Base-by-base conservation (phyloP, 2,888 invertebrate genomes). In the Dryobotodes eremita region DNA sequence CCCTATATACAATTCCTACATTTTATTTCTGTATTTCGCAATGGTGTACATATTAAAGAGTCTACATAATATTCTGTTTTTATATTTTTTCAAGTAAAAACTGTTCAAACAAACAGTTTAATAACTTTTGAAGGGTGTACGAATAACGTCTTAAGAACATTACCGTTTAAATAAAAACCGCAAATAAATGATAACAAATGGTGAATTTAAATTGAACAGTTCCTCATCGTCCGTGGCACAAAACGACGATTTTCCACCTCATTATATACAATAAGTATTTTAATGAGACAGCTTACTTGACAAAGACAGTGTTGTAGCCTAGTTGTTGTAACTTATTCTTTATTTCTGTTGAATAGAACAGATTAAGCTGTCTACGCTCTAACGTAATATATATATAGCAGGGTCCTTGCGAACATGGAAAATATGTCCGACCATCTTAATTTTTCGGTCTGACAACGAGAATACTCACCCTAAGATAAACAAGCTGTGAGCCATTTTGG, bases 121-220 rank as follows among this genome's bases (percentile, higher is more conserved):
- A 36, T 20, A 20, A 36, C 26, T 64, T n/a, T 20, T 77, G 42
- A 71, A 77, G 68, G 79, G 57, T 68, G 26, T 42, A 48, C 55
- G 59, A 79, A 79, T 79, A 71, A 66, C n/a, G 42, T 65, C 50
- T 65, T 61, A 71, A n/a, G 20, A 23, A 77, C n/a, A 78, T 68
- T 78, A 62, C 23, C 78, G 72, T 72, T 80, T 72, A 5, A 78
- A 79, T 78, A 71, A 77, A 61, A 77, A 46, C 31, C 0, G 53
- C 23, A n/a, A 61, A 77, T 66, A 66, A 79, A 77, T 77, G 57
- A 72, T 64, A 78, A 55, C 31, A 26, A 61, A 71, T 75, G 55
- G 50, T 50, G 61, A 46, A 75, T 66, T 70, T 70, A 36, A 80
- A 71, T 75, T 71, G 26, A 48, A 71, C 61, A 31, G 31, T 71